These are phyloP conservation scores for Scaptomyza pallida DNA, from an alignment of 1,140 invertebrate genomes.

Conservation along the genomic window DNA sequence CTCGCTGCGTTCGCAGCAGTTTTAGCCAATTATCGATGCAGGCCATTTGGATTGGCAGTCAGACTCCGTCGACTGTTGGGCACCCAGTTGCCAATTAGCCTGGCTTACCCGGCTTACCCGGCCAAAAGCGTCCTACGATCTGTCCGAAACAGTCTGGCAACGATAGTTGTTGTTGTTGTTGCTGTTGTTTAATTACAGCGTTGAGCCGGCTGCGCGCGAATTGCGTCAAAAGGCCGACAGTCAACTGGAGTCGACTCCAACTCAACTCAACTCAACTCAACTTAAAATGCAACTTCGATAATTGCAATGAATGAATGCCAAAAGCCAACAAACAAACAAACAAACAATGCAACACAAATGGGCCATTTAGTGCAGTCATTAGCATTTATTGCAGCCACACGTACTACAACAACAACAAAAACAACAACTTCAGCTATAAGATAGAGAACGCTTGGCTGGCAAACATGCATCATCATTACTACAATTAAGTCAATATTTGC, in stretches of 20 bases:
- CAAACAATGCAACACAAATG: constrained; percentile 58
- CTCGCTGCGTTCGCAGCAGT: not conserved
- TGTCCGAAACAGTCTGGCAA: not conserved
- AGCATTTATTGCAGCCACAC: constrained; percentile 72
- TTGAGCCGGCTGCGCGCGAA: constrained; percentile 14
- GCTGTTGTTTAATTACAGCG: constrained; percentile 50
- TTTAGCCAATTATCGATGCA: constrained; percentile 66
- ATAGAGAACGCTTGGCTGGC: constrained; percentile 7
- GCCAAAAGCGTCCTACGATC: constrained; percentile 22
- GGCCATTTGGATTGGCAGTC: constrained; percentile 34
- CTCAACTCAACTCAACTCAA: constrained; percentile 14
- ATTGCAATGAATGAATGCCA: constrained; percentile 75
- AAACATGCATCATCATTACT: constrained; percentile 59
- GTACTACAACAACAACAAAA: constrained; percentile 23
- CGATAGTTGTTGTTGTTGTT: constrained; percentile 11
- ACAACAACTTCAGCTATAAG: constrained; percentile 19
- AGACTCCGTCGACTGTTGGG: constrained; percentile 31
- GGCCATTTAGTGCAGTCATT: constrained; percentile 72
- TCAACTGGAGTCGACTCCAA: not conserved
- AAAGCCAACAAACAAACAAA: constrained; percentile 29
- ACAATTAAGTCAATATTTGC: constrained; percentile 63
- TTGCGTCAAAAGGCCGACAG: constrained; percentile 24
- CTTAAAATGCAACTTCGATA: constrained; percentile 50
- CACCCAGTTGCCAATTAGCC: constrained; percentile 75
- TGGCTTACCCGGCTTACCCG: constrained; percentile 21